These are phyloP conservation scores for Lycophotia porphyrea DNA, from an alignment of 2,888 invertebrate species.

Conservation along the genomic window DNA sequence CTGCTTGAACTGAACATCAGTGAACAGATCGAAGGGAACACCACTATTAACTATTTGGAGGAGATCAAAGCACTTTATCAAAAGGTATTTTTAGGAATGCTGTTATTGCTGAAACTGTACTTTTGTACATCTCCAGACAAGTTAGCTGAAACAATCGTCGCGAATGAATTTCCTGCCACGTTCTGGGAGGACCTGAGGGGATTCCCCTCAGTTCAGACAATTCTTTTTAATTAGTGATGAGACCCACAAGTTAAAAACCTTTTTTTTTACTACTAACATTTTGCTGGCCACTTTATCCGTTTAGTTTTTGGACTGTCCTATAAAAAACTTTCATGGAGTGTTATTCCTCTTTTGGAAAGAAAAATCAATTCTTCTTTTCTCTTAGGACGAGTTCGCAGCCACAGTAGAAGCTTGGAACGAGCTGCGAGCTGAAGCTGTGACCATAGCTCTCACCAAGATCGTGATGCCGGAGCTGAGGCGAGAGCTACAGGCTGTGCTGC, in stretches of 20 bases:
- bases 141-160: not conserved
- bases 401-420: slow-evolving; percentile 99
- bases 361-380: not conserved
- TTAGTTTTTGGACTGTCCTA: not conserved
- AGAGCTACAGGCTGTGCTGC: slow-evolving; percentile 94
- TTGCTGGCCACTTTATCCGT: not conserved
- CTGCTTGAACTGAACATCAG: slow-evolving; percentile 93
- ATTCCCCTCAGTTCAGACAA: not conserved
- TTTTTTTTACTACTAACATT: not conserved
- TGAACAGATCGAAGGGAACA: slow-evolving; percentile 95
- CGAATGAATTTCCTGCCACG: not conserved
- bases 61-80: slow-evolving; percentile 97
- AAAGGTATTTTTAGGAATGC: slow-evolving; percentile 85
- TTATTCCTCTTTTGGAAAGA: not conserved
- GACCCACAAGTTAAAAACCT: not conserved
- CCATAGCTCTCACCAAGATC: slow-evolving; percentile 96
- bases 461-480: slow-evolving; percentile 97
- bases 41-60: slow-evolving; percentile 94
- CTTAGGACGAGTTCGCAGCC: slow-evolving; percentile 97
- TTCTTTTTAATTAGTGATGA: not conserved
- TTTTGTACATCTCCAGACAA: not conserved
- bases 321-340: not conserved
- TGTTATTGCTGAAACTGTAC: not conserved
- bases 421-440: slow-evolving; percentile 96
- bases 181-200: not conserved